Base-by-base conservation (phyloP, 2,797 vertebrate species). In the Coregonus suidteri region DNA sequence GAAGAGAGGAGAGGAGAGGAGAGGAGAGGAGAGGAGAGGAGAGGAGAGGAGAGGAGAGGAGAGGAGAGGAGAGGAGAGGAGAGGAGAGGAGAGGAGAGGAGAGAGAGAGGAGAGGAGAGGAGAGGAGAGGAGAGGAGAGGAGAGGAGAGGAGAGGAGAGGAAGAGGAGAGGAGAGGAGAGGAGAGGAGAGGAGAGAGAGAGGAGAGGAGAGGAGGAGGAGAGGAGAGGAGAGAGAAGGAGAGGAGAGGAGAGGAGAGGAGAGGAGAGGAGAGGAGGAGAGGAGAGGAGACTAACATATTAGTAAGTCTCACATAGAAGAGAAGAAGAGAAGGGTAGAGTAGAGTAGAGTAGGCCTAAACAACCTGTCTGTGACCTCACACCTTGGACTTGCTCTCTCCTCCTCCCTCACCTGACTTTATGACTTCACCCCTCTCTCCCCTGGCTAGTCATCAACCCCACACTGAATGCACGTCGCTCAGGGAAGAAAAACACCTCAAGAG, bases 401-500 rank as follows among this genome's bases (percentile, higher is more conserved):
- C 25, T 6, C 59, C 7, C 59, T 4, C 41, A 47, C 41, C 9
- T 47, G 25, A 25, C 41, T 9, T 47, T 9, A 47, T 47, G n/a
- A 25, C 59, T 25, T 25, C 59, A 30, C 4, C 14, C 56, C n/a
- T 18, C 4, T 59, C 67, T 69, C 16, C 41, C 41, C 37, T 20
- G 37, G 18, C 59, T 16, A 62, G 59, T 18, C 69, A 71, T 52
- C 69, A 11, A 14, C 47, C 47, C 47, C 47, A 25, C n/a, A 16
- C 41, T 71, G 69, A 62, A 62, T 51, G 20, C 13, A 30, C 4
- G 41, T 41, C 25, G n/a, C 69, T 71, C 20, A 71, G 41, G 9
- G 41, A 71, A 71, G 47, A 51, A 71, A 62, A 77, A 78, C 69
- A 70, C 25, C 20, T 25, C n/a, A 11, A 35, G 20, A 4, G 47